Percentiles rank a stretch among this genome's conserved stretches.
phyloP scores from a whole-genome alignment of 2,797 vertebrate species.

The Ctenopoma kingsleyae region DNA sequence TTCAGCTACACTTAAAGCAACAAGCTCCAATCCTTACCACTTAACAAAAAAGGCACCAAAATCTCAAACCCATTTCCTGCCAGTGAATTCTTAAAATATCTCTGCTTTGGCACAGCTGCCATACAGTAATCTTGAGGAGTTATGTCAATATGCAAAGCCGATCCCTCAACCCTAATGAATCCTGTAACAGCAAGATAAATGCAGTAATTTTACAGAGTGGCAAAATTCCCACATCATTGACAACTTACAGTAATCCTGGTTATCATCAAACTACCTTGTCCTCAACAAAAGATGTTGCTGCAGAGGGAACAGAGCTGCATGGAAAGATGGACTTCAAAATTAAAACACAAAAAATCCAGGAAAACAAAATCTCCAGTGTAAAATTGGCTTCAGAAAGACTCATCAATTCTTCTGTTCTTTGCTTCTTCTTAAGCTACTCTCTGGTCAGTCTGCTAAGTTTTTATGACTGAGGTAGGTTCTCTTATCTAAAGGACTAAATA shows the following conservation, averaged over 20 bases:
- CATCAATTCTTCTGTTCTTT: conserved; percentile 55
- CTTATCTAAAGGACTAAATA: conserved; percentile 80
- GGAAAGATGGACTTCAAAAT: conserved; percentile 47
- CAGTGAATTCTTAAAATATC: conserved; percentile 45
- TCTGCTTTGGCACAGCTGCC: conserved; percentile 60
- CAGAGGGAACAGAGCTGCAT: conserved; percentile 55
- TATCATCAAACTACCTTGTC: conserved; percentile 9
- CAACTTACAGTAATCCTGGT: conserved; percentile 36
- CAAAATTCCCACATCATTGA: conserved; percentile 22
- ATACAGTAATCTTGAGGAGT: conserved; percentile 32
- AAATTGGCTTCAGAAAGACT: conserved; percentile 74
- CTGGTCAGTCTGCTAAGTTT: conserved; percentile 82
- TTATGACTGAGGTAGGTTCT: conserved; percentile 89
- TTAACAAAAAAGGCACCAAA: conserved; percentile 71
- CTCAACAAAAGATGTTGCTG: conserved; percentile 33
- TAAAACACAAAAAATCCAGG: conserved; percentile 47
- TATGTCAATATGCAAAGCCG: conserved; percentile 17
- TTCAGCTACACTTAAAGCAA: conserved; percentile 54
- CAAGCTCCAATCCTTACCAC: conserved; percentile 32
- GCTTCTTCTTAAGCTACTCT: conserved; percentile 69
- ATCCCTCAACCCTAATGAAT: conserved; percentile 26
- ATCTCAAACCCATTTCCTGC: conserved; percentile 45
- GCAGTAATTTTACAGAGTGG: conserved; percentile 30
- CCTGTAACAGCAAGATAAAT: conserved; percentile 28
- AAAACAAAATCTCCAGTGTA: conserved; percentile 80